Evolutionary conservation across 2,113 vertebrate genomes (phyloP).

Genomic region (Ctenomys sociabilis): DNA sequence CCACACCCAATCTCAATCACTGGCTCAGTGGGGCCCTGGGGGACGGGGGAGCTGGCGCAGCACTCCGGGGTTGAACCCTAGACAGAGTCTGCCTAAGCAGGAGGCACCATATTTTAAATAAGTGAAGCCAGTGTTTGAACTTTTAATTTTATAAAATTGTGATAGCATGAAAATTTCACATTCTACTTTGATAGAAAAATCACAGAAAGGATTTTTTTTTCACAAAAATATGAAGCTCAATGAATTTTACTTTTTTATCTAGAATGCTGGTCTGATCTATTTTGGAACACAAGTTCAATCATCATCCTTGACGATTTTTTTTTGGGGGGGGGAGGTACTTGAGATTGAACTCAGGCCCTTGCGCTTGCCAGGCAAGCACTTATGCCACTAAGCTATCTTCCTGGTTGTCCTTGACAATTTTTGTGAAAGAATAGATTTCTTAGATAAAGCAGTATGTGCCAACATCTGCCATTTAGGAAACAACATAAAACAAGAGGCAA

Average conservation of each 20-base stretch:
- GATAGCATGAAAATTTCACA: not conserved
- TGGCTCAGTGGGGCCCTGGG: no score
- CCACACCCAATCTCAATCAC: no score
- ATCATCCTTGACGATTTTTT: not conserved
- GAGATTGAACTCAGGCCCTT: no score
- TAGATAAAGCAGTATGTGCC: not conserved
- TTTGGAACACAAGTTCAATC: not conserved
- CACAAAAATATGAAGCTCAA: not conserved
- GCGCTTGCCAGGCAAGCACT: no score
- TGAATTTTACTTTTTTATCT: constrained; percentile 31
- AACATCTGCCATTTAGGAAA: not conserved
- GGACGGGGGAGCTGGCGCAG: no score
- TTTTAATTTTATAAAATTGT: constrained; percentile 24
- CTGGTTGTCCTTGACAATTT: not conserved
- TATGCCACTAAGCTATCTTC: no score
- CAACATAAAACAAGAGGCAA: not conserved
- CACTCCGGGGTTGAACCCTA: no score
- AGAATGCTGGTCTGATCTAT: not conserved
- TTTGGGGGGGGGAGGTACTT: no score
- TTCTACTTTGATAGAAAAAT: constrained; percentile 49
- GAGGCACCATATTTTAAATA: not conserved
- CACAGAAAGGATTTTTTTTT: not conserved
- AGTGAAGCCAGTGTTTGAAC: not conserved
- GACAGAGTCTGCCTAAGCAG: no score
- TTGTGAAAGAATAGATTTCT: not conserved